Evolutionary conservation across 2,113 vertebrate species (phyloP), one percentile per base, ranked within the genome.

Genomic region (Helogale parvula): DNA sequence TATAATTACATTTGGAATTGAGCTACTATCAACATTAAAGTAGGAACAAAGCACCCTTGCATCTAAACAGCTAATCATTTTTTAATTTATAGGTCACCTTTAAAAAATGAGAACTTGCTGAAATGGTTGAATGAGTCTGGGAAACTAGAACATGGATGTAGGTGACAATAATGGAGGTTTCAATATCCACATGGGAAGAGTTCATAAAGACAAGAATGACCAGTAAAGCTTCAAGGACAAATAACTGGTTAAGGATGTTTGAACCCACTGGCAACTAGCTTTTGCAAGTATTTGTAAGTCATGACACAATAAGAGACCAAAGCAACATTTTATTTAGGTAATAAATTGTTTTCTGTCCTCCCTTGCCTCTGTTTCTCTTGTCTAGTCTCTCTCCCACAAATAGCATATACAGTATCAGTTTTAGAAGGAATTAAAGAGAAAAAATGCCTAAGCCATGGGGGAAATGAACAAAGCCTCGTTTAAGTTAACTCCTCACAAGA

Each of bases 391-490:
- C 27, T 76, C 16, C 29, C 33, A 31, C 12, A 80, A 89, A 33
- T 1, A 85, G 83, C 63, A 85, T 11, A 50, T 3, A 33, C 10
- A 7, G 3, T 57, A 72, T 60, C 54, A n/a, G 9, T 54, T 94
- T 80, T 63, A 89, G 77, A 85, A 94, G 79, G 23, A 85, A 80
- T 38, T 31, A 27, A 71, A 60, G 52, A 38, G 38, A 25, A 25
- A 52, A 79, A 93, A 54, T 38, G 83, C 12, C 31, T 41, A 81
- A 33, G 35, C 25, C 45, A 6, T 31, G 71, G 16, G n/a, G 63
- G 33, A 81, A 79, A 92, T n/a, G 29, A 21, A 79, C 77, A 57
- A 91, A 77, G 27, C 1, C 3, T 29, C 35, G n/a, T 74, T 74
- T 71, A 71, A 88, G 41, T 45, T 35, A 88, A 88, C 0, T 52